Conservation (phyloP, 1,140 invertebrate genomes). For the roundworm (Caenorhabditis elegans) region DNA sequence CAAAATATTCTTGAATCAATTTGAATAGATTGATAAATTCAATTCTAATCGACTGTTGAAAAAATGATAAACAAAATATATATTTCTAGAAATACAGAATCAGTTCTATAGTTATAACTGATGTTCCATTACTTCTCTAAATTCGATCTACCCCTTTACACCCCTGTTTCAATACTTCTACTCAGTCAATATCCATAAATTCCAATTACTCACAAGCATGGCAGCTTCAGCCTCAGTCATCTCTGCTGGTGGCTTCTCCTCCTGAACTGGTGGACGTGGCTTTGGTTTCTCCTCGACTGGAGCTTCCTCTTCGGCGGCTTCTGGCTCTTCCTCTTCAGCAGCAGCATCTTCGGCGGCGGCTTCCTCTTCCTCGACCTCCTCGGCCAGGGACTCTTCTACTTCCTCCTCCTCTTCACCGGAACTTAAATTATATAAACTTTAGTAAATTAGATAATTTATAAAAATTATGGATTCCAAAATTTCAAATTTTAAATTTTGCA, state of each 20-base stretch:
- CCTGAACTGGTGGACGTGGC: conserved; percentile 39
- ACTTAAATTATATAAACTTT: background rate
- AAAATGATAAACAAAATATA: background rate
- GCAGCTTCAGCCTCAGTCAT: conserved; percentile 60
- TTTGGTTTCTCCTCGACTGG: conserved; percentile 27
- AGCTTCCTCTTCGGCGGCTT: conserved; percentile 37
- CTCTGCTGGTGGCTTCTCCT: conserved; percentile 51
- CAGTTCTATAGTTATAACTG: too few species aligned
- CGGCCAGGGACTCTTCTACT: conserved; percentile 41
- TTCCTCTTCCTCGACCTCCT: conserved; percentile 37
- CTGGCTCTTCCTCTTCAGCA: conserved; percentile 42
- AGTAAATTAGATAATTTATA: background rate
- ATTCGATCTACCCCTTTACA: too few species aligned
- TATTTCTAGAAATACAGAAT: too few species aligned
- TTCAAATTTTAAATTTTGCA: too few species aligned
- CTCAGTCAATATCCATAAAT: too few species aligned
- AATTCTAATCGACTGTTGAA: background rate
- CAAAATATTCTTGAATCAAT: too few species aligned
- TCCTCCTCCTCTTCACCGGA: conserved; percentile 56
- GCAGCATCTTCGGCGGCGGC: conserved; percentile 41
- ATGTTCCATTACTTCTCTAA: too few species aligned
- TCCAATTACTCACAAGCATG: conserved; percentile 40
- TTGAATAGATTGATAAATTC: too few species aligned
- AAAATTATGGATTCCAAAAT: background rate
- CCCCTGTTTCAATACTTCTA: too few species aligned